Conservation (phyloP, 2,113 vertebrate species). For the Tyrannus savana region DNA sequence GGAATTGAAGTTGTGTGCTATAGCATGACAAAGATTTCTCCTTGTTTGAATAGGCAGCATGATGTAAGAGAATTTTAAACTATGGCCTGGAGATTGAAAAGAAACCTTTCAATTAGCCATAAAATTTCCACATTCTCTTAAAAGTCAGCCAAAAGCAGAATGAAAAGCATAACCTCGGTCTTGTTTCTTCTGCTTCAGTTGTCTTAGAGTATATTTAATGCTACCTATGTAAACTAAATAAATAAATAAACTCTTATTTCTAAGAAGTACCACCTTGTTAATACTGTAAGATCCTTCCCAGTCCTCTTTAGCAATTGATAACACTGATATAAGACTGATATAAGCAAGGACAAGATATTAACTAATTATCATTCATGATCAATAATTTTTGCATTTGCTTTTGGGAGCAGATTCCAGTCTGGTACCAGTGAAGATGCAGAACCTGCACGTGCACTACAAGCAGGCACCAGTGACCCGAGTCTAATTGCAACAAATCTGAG, state of each 20-base stretch:
- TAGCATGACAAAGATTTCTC: neutral
- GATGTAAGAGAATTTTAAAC: neutral
- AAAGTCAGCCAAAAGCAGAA: neutral
- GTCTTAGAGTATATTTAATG: neutral
- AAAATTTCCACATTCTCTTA: neutral
- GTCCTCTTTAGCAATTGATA: neutral
- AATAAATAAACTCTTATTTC: neutral
- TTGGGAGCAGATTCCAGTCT: neutral
- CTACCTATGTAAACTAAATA: neutral
- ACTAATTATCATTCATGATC: accelerated
- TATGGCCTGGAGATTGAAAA: neutral
- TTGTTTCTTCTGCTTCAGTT: neutral
- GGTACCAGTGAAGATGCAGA: accelerated
- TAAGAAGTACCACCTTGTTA: accelerated
- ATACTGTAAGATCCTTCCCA: neutral
- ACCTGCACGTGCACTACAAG: accelerated
- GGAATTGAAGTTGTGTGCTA: neutral
- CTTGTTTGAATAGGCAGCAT: neutral
- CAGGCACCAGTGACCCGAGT: neutral
- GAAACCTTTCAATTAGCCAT: neutral
- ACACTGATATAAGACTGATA: accelerated
- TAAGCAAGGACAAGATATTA: neutral
- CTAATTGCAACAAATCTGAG: neutral
- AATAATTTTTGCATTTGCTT: neutral
- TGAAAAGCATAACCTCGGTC: accelerated